A percentile compares a stretch with the other conserved stretches of the same genome.
Conservation (phyloP, 2,888 invertebrate species). For the Cosmia pyralina region DNA sequence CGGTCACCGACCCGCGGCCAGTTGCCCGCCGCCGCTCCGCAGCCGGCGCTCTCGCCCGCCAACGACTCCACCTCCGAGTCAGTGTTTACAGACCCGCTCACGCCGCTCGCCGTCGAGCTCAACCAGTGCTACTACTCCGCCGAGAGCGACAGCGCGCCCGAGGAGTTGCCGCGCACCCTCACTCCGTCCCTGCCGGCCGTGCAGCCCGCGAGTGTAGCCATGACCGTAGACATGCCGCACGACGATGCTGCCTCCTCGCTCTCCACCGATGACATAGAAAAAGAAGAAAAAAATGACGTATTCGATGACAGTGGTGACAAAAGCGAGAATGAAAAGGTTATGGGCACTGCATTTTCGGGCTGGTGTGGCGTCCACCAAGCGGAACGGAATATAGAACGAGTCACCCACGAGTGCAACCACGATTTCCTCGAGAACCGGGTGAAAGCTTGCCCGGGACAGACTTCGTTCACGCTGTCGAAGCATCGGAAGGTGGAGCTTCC, state of each 20-base stretch:
- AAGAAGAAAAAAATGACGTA: constrained; percentile 84
- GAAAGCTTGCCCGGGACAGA: constrained; percentile 84
- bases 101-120: constrained; percentile 91
- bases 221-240: constrained; percentile 81
- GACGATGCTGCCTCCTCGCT: constrained; percentile 81
- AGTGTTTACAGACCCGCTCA: constrained; percentile 93
- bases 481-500: constrained; percentile 91
- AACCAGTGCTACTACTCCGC: constrained; percentile 92
- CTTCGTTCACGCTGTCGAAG: constrained; percentile 91
- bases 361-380: constrained; percentile 71
- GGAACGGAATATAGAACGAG: constrained; percentile 71
- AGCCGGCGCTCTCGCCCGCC: constrained; percentile 82
- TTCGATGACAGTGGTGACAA: constrained; percentile 83
- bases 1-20: constrained; percentile 88
- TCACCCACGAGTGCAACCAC: constrained; percentile 82
- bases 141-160: constrained; percentile 89
- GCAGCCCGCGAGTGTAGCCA: constrained; percentile 52
- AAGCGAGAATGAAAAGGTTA: constrained; percentile 84
- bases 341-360: constrained; percentile 84
- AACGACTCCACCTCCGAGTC: constrained; percentile 93
- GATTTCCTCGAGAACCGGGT: constrained; percentile 86
- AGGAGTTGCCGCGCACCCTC: constrained; percentile 80
- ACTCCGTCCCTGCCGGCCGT: constrained; percentile 71
- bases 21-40: constrained; percentile 74
- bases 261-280: constrained; percentile 77